Evolutionary conservation across 1,140 invertebrate species (phyloP).

Genomic region (Rhopalosiphum maidis): DNA sequence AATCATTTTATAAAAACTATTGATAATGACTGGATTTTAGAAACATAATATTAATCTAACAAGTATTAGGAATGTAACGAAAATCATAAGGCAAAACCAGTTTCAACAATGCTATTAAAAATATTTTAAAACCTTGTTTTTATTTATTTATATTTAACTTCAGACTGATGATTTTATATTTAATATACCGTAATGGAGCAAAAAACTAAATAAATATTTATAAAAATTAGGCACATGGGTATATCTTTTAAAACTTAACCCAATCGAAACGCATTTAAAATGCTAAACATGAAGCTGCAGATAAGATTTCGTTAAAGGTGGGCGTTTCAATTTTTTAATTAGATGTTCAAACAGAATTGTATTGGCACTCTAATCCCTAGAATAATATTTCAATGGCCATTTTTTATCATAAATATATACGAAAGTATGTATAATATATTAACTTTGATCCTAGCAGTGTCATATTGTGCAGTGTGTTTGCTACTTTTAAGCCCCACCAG

Average conservation of each 20-base stretch:
- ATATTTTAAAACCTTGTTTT: conserved; percentile 30
- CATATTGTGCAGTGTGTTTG: background rate
- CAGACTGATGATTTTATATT: background rate
- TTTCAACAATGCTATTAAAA: conserved; percentile 19
- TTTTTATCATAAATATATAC: conserved; percentile 29
- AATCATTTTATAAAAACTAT: background rate
- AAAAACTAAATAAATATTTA: background rate
- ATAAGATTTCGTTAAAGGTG: background rate
- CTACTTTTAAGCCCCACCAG: background rate
- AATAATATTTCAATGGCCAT: conserved; percentile 16
- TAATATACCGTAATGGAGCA: background rate
- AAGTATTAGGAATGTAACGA: background rate
- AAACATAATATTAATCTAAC: background rate
- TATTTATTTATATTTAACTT: background rate
- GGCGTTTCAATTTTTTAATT: background rate
- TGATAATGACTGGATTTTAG: background rate
- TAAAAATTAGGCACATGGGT: background rate
- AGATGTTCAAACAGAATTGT: background rate
- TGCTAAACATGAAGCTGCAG: background rate
- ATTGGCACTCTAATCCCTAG: background rate
- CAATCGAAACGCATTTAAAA: background rate
- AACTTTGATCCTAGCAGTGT: background rate
- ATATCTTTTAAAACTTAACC: conserved; percentile 13
- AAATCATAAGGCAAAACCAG: conserved; percentile 38
- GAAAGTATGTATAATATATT: conserved; percentile 9